phyloP scores from a whole-genome alignment of 2,797 vertebrate species.

The Ceryle rudis region DNA sequence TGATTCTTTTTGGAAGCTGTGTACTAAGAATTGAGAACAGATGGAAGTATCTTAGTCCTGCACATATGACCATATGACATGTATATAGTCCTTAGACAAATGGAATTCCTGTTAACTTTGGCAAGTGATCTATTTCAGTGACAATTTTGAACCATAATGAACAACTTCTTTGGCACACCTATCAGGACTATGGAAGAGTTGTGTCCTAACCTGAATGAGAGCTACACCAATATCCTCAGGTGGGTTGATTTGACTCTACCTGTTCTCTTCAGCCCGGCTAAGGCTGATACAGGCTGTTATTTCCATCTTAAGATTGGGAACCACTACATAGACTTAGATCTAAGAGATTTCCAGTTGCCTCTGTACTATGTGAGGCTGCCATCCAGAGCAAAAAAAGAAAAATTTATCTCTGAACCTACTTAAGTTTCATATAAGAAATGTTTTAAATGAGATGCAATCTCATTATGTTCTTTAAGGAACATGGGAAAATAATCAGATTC shows the following conservation, averaged over 20 bases:
- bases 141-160: fast-evolving
- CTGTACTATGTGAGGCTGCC: not conserved
- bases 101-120: not conserved
- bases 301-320: not conserved
- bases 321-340: not conserved
- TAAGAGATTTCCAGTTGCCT: not conserved
- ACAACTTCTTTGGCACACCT: not conserved
- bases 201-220: not conserved
- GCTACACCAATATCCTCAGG: not conserved
- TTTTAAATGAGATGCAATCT: not conserved
- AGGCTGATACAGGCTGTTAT: not conserved
- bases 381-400: not conserved
- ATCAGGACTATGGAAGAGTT: not conserved
- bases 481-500: not conserved
- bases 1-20: not conserved
- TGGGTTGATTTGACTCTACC: not conserved
- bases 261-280: not conserved
- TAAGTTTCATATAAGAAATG: not conserved
- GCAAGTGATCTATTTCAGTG: not conserved
- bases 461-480: not conserved
- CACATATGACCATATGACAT: not conserved
- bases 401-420: not conserved
- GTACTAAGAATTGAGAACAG: not conserved
- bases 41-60: not conserved
- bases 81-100: not conserved